phyloP scores from a whole-genome alignment of 2,113 vertebrate genomes.

The Neolamprologus toae region DNA sequence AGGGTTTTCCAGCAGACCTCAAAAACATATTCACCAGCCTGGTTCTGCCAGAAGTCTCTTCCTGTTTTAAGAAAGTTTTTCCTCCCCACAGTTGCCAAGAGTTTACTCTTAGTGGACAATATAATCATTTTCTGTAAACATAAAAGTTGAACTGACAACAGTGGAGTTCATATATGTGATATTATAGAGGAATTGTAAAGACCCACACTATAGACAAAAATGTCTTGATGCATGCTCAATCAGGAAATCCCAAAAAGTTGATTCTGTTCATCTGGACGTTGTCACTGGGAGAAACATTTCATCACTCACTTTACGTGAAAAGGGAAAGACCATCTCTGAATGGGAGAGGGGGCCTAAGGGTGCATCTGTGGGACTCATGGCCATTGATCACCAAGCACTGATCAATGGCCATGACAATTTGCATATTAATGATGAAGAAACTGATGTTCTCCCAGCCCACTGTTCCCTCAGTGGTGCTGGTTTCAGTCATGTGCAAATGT shows the following conservation, averaged over 20 bases:
- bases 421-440: neutral
- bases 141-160: neutral
- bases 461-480: neutral
- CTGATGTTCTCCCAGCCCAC: neutral
- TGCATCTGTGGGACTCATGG: neutral
- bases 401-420: neutral
- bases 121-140: neutral
- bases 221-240: neutral
- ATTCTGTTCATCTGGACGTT: neutral
- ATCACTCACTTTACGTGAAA: neutral
- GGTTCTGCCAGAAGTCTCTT: neutral
- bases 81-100: neutral
- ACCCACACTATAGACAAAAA: neutral
- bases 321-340: neutral
- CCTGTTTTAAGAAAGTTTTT: neutral
- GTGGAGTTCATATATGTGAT: neutral
- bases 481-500: neutral
- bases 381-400: neutral
- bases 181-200: neutral
- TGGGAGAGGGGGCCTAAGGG: neutral
- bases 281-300: neutral
- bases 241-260: neutral
- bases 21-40: accelerated
- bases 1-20: neutral
- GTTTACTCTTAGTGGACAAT: neutral